Conservation (phyloP, 2,888 invertebrate species). For the Dioctria linearis region DNA sequence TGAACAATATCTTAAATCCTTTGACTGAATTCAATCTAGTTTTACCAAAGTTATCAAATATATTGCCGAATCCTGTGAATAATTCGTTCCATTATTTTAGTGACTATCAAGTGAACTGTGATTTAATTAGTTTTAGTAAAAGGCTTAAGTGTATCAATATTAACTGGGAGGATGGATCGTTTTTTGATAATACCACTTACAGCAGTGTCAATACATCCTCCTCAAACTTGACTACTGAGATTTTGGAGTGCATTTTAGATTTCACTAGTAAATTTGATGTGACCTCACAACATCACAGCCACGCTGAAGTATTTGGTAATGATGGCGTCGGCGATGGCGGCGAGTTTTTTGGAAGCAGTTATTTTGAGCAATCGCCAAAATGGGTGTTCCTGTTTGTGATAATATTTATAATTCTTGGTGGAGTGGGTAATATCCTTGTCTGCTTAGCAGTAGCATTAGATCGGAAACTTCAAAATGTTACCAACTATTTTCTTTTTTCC, state of each 20-base stretch:
- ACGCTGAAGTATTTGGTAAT: background rate
- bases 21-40: conserved; percentile 67
- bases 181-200: conserved; percentile 55
- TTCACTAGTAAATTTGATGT: conserved; percentile 54
- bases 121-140: conserved; percentile 60
- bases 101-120: conserved; percentile 61
- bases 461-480: conserved; percentile 92
- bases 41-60: conserved; percentile 62
- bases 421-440: conserved; percentile 92
- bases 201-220: conserved; percentile 53
- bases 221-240: conserved; percentile 48
- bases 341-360: background rate
- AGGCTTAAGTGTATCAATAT: conserved; percentile 60
- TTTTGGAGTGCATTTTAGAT: conserved; percentile 57
- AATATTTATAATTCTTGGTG: conserved; percentile 89
- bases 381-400: conserved; percentile 90
- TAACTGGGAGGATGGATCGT: conserved; percentile 50
- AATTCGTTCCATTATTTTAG: conserved; percentile 53
- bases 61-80: conserved; percentile 55
- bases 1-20: conserved; percentile 64
- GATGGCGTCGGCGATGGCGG: background rate
- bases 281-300: conserved; percentile 25
- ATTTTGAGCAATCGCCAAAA: conserved; percentile 72
- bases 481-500: conserved; percentile 95
- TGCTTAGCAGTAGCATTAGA: conserved; percentile 94